phyloP scores from a whole-genome alignment of 30 jellyfish, hydroid and myxozoan species.

The Clytia hemisphaerica region DNA sequence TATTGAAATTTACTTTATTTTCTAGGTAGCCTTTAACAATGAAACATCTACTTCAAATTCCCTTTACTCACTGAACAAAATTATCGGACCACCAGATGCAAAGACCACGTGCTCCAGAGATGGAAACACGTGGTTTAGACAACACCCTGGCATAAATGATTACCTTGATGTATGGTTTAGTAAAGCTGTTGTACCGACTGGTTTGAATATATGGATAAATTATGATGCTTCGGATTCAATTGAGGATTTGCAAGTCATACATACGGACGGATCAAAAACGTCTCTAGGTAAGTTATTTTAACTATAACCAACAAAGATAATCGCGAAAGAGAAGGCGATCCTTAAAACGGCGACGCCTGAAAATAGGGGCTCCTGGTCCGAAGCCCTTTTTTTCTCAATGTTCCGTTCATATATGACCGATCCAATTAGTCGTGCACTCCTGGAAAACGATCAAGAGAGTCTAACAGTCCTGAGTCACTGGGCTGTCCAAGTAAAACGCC shows the following conservation, averaged over 20 bases:
- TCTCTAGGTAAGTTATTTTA: slow-evolving; percentile 59
- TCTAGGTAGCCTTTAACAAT: no score
- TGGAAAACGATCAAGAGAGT: no score
- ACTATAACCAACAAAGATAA: no score
- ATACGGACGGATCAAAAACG: slow-evolving; percentile 60
- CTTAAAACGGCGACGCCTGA: no score
- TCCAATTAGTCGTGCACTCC: no score
- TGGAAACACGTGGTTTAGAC: slow-evolving; percentile 42
- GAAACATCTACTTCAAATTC: not conserved
- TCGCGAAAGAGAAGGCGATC: no score
- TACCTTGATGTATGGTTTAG: slow-evolving; percentile 55
- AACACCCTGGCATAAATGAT: not conserved
- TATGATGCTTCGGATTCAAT: slow-evolving; percentile 24
- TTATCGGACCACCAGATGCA: slow-evolving; percentile 89
- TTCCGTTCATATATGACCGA: no score
- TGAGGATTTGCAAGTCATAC: slow-evolving; percentile 49
- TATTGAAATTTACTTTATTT: no score
- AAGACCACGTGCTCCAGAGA: slow-evolving; percentile 23
- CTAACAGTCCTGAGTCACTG: no score
- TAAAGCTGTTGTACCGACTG: slow-evolving; percentile 68
- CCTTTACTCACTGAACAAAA: slow-evolving; percentile 35
- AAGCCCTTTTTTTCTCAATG: no score
- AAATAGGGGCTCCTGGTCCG: no score
- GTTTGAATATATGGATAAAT: slow-evolving; percentile 69
- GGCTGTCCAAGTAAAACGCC: no score